These are phyloP conservation scores for Benthosema pterotum DNA, from an alignment of 2,797 vertebrate species.

Conservation along the genomic window DNA sequence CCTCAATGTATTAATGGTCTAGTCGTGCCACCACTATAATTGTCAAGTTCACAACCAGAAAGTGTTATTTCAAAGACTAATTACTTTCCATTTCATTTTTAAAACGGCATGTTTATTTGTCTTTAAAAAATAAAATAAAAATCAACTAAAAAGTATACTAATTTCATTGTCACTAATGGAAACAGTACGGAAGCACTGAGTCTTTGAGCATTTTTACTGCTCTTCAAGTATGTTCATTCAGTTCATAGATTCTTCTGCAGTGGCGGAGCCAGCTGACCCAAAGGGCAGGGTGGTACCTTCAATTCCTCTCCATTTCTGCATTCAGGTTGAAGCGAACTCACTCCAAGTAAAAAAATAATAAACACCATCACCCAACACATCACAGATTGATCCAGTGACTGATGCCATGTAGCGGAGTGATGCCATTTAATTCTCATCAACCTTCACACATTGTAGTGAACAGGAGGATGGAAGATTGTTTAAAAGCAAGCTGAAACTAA, in stretches of 20 bases:
- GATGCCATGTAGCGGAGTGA: conserved; percentile 55
- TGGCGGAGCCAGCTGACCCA: conserved; percentile 43
- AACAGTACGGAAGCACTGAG: conserved; percentile 98
- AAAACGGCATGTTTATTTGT: conserved; percentile 88
- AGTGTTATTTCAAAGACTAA: background rate
- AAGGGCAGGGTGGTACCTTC: conserved; percentile 39
- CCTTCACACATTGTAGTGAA: conserved; percentile 50
- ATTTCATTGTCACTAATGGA: conserved; percentile 86
- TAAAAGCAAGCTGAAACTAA: conserved; percentile 52
- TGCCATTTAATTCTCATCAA: conserved; percentile 52
- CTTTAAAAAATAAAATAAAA: conserved; percentile 76
- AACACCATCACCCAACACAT: conserved; percentile 41
- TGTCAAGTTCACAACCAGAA: background rate
- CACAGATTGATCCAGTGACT: conserved; percentile 63
- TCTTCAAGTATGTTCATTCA: conserved; percentile 98
- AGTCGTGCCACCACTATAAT: background rate
- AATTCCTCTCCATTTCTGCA: conserved; percentile 74
- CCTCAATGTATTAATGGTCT: too few relatives aligned
- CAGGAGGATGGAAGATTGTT: conserved; percentile 53
- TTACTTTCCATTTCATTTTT: conserved; percentile 66
- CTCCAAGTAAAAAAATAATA: conserved; percentile 49
- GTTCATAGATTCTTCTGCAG: conserved; percentile 70
- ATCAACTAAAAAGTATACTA: conserved; percentile 87
- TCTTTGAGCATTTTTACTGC: conserved; percentile 89
- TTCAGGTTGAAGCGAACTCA: conserved; percentile 80